Evolutionary conservation across 2,888 invertebrate species (phyloP).

Genomic region (Horisme vitalbata): DNA sequence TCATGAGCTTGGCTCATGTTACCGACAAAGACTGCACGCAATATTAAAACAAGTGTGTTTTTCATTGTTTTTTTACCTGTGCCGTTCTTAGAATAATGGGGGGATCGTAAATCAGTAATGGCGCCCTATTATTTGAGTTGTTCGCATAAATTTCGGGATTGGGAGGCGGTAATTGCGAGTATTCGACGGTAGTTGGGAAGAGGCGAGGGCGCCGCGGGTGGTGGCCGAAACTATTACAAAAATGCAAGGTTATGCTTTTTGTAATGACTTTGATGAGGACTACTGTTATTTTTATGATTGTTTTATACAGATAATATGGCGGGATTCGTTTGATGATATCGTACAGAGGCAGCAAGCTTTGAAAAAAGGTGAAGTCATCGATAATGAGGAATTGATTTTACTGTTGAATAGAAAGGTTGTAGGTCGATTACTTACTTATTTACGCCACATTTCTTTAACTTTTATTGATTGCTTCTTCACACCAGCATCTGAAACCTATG

Average conservation of each 20-base stretch:
- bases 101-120: conserved; percentile 72
- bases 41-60: conserved; percentile 50
- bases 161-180: conserved; percentile 52
- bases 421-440: too few species aligned
- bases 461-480: too few species aligned
- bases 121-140: conserved; percentile 78
- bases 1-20: conserved; percentile 39
- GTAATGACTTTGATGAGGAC: conserved; percentile 10
- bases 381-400: too few species aligned
- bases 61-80: conserved; percentile 65
- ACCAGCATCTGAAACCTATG: too few species aligned
- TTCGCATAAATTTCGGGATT: conserved; percentile 64
- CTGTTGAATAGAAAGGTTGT: too few species aligned
- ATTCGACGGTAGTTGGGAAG: conserved; percentile 39
- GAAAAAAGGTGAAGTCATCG: too few species aligned
- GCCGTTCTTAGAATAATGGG: conserved; percentile 65
- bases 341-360: too few species aligned
- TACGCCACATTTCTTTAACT: too few species aligned
- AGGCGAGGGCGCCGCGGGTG: conserved; percentile 59
- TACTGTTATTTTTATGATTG: conserved; percentile 13
- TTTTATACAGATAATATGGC: too few species aligned
- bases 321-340: too few species aligned
- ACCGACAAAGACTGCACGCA: conserved; percentile 53
- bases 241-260: conserved; percentile 22
- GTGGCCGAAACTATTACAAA: conserved; percentile 35